Conservation (phyloP, 2,113 vertebrate species). For the Alaudala cheleensis region DNA sequence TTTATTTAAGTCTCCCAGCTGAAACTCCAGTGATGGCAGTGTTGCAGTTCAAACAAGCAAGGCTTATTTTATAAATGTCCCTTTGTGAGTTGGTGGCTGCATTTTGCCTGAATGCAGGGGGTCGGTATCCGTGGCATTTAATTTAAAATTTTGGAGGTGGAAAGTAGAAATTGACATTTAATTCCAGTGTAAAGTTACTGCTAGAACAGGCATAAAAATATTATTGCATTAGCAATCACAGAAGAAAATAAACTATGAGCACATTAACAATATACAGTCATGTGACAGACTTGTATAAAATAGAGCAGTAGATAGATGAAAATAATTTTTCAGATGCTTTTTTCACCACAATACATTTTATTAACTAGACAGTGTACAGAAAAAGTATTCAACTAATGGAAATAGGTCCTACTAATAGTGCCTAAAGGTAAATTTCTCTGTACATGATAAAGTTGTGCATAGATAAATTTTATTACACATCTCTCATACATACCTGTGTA, state of each 20-base stretch:
- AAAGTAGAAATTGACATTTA: conserved; percentile 57
- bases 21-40: conserved; percentile 63
- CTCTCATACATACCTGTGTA: fast-evolving
- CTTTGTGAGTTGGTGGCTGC: conserved; percentile 64
- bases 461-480: background rate
- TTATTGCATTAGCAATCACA: conserved; percentile 43
- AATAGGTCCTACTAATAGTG: background rate
- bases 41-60: conserved; percentile 70
- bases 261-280: background rate
- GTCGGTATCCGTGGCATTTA: conserved; percentile 20
- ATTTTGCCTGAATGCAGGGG: conserved; percentile 47
- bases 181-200: conserved; percentile 62
- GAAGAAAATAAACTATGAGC: conserved; percentile 38
- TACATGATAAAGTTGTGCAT: background rate
- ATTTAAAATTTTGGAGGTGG: conserved; percentile 49
- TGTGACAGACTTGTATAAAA: background rate
- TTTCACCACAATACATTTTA: background rate
- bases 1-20: conserved; percentile 72
- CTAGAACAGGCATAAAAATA: conserved; percentile 40
- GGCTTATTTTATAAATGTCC: conserved; percentile 75
- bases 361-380: background rate
- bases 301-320: background rate
- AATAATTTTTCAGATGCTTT: background rate
- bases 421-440: background rate
- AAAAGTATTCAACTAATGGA: background rate